Evolutionary conservation across 2,888 invertebrate species (phyloP).

Genomic region (Sminthurinus aureus): DNA sequence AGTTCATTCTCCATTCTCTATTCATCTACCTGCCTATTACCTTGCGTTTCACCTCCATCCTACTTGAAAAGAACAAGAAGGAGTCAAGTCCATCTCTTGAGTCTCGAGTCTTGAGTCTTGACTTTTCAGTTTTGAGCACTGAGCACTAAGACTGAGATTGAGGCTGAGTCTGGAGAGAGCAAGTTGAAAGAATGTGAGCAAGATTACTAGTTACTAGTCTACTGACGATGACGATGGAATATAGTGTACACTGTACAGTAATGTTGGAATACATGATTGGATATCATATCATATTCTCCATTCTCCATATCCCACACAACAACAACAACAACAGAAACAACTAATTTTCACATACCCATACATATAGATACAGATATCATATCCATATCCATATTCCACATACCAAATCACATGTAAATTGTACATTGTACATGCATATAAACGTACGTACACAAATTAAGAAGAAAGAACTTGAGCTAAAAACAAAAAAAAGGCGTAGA

Average conservation of each 20-base stretch:
- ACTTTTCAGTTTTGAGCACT: neutral
- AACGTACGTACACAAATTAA: too few relatives aligned
- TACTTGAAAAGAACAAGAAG: neutral
- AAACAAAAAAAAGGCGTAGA: constrained; percentile 23
- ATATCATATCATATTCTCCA: too few relatives aligned
- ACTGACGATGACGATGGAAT: too few relatives aligned
- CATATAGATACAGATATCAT: constrained; percentile 21
- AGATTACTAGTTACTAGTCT: neutral
- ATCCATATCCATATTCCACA: constrained; percentile 16
- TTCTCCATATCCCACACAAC: constrained; percentile 29
- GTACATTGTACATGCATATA: neutral
- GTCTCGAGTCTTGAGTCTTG: neutral
- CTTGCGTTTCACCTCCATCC: constrained; percentile 46
- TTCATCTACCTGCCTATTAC: constrained; percentile 17
- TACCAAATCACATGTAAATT: too few relatives aligned
- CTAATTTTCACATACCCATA: constrained; percentile 18
- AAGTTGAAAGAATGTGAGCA: constrained; percentile 16
- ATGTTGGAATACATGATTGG: too few relatives aligned
- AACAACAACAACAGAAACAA: too few relatives aligned
- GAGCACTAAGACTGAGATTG: constrained; percentile 30
- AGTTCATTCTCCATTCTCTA: too few relatives aligned
- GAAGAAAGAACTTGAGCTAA: neutral
- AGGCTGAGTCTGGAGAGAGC: constrained; percentile 27
- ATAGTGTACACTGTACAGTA: too few relatives aligned
- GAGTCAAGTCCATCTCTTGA: neutral